These are phyloP conservation scores for Gastrophysa polygoni DNA, from an alignment of 2,888 invertebrate species.

Conservation along the genomic window DNA sequence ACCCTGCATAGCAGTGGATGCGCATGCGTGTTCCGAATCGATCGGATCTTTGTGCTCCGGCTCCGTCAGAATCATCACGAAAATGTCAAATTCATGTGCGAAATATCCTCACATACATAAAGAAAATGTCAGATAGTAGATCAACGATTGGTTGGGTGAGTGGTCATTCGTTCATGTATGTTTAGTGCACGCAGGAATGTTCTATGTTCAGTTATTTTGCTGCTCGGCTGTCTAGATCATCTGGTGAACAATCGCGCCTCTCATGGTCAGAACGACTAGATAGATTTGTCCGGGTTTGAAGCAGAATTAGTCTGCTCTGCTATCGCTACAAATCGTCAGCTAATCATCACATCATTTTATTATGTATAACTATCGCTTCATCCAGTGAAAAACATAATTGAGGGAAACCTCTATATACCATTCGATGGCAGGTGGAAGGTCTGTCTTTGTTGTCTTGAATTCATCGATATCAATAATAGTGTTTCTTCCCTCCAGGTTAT, in stretches of 20 bases:
- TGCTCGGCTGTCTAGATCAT: background rate
- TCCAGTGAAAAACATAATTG: too few species aligned
- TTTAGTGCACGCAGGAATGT: background rate
- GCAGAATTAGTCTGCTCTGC: too few species aligned
- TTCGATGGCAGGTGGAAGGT: too few species aligned
- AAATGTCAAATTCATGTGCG: constrained; percentile 57
- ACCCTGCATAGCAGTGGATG: background rate
- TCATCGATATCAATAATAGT: too few species aligned
- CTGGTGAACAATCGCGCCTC: background rate
- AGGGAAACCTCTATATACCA: too few species aligned
- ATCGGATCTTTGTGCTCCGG: constrained; percentile 17
- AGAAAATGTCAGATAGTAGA: constrained; percentile 56
- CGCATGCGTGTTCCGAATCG: constrained; percentile 21
- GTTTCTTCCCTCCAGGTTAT: too few species aligned
- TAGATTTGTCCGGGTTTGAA: background rate
- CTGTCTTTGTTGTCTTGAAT: too few species aligned
- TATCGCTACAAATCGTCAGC: too few species aligned
- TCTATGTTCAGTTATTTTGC: background rate
- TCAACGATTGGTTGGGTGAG: constrained; percentile 49
- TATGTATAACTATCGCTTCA: too few species aligned
- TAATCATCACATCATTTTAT: too few species aligned
- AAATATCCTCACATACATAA: constrained; percentile 49
- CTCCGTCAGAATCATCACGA: constrained; percentile 41
- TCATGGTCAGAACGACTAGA: background rate
- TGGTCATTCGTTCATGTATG: constrained; percentile 35